Conservation (phyloP, 2,113 vertebrate species). For the Nycticebus coucang region DNA sequence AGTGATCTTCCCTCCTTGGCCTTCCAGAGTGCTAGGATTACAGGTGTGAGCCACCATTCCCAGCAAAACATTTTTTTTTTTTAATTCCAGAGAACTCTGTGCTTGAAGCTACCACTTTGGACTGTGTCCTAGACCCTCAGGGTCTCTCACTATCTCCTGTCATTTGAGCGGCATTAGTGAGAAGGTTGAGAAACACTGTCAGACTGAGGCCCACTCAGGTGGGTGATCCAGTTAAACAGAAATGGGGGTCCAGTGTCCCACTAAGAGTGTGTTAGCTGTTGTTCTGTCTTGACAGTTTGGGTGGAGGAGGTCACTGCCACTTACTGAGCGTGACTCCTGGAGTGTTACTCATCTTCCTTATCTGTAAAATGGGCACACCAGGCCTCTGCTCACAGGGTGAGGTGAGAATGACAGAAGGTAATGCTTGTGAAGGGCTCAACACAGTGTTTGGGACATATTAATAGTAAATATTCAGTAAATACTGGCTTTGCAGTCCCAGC, state of each 20-base stretch:
- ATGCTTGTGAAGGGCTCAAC: not conserved
- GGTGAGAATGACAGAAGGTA: not conserved
- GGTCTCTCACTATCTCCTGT: not conserved
- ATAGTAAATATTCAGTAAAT: not conserved
- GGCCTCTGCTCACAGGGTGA: not conserved
- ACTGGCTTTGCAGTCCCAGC: too few species aligned
- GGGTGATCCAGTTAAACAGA: not conserved
- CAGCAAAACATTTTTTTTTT: not conserved
- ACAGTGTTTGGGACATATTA: not conserved
- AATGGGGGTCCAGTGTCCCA: not conserved
- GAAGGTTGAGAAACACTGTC: not conserved
- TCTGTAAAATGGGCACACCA: not conserved
- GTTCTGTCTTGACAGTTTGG: not conserved
- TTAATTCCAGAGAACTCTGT: not conserved
- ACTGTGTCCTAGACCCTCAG: not conserved
- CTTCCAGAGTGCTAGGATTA: too few species aligned
- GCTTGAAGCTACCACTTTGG: not conserved
- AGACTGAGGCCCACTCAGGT: not conserved
- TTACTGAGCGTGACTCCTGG: not conserved
- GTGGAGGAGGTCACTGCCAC: not conserved
- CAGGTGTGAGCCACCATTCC: too few species aligned
- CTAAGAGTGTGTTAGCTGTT: too few species aligned
- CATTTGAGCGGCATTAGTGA: not conserved
- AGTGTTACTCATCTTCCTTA: not conserved
- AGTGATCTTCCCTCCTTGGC: too few species aligned